Percentiles rank a stretch among this genome's conserved stretches.
Conservation (phyloP, 2,113 vertebrate genomes). For the Rhinolophus sinicus region DNA sequence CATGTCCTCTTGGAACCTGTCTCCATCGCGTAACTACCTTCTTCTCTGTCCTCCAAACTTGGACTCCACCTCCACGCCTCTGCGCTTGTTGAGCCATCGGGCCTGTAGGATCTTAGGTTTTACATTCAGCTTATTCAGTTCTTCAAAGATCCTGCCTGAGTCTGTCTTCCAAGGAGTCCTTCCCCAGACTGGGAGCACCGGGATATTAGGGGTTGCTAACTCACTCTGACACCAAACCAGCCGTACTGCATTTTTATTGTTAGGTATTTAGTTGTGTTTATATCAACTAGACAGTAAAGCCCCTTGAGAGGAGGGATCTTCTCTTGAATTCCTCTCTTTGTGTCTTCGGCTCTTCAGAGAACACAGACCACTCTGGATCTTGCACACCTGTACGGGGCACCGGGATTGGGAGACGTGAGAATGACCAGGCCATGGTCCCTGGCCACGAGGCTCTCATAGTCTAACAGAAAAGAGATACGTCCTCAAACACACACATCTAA, state of each 20-base stretch:
- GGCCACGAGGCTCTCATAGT: not conserved
- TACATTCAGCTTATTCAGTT: not conserved
- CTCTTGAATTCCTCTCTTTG: not conserved
- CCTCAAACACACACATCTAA: not conserved
- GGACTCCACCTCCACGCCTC: not conserved
- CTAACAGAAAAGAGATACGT: not conserved
- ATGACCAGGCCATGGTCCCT: too few relatives aligned
- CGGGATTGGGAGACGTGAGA: not conserved
- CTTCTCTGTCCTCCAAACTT: not conserved
- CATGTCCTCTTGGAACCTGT: not conserved
- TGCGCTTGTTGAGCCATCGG: not conserved
- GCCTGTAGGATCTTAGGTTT: not conserved
- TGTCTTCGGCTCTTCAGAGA: not conserved
- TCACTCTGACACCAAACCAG: not conserved
- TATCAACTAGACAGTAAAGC: not conserved
- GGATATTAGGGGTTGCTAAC: not conserved
- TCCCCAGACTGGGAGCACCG: not conserved
- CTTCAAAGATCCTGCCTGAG: not conserved
- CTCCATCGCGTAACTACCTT: not conserved
- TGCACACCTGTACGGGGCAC: not conserved
- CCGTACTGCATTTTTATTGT: not conserved
- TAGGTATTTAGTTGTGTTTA: not conserved
- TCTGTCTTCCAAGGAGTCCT: not conserved
- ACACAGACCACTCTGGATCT: accelerated
- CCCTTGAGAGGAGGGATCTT: not conserved